Conservation (phyloP, 2,888 invertebrate species). For the Clistopyga incitator region DNA sequence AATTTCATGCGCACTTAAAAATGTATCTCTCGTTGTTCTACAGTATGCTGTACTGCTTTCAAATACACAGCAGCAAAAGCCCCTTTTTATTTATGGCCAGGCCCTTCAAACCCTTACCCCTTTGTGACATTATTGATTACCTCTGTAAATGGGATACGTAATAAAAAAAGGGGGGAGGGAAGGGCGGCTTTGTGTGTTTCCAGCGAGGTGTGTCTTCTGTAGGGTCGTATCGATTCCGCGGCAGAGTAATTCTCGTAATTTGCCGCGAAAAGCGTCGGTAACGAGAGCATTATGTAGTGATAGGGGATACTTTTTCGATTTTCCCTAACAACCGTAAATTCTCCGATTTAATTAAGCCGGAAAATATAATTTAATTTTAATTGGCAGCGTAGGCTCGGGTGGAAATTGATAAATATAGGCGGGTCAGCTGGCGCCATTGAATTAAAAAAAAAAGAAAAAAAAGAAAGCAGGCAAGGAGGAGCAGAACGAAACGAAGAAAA, state of each 20-base stretch:
- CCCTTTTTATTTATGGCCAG: slow-evolving; percentile 33
- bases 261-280: not conserved
- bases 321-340: slow-evolving; percentile 26
- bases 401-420: slow-evolving; percentile 41
- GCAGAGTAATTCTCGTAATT: not conserved
- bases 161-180: slow-evolving; percentile 1
- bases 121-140: slow-evolving; percentile 37
- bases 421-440: slow-evolving; percentile 65
- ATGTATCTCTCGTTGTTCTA: slow-evolving; percentile 20
- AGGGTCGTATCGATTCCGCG: not conserved
- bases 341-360: slow-evolving; percentile 3
- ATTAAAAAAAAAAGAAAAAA: slow-evolving; percentile 56
- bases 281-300: not conserved
- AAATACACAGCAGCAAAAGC: not conserved
- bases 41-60: not conserved
- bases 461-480: slow-evolving; percentile 42
- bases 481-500: slow-evolving; percentile 57
- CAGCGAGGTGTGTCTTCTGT: slow-evolving; percentile 13
- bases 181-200: not conserved
- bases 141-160: slow-evolving; percentile 20
- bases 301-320: slow-evolving; percentile 5
- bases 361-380: slow-evolving; percentile 44
- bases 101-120: not conserved
- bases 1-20: slow-evolving; percentile 24
- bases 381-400: slow-evolving; percentile 7